Percentiles rank a stretch among this genome's conserved stretches.
Evolutionary conservation across 2,113 vertebrate species (phyloP).

Genomic region (Leucopsar rothschildi): DNA sequence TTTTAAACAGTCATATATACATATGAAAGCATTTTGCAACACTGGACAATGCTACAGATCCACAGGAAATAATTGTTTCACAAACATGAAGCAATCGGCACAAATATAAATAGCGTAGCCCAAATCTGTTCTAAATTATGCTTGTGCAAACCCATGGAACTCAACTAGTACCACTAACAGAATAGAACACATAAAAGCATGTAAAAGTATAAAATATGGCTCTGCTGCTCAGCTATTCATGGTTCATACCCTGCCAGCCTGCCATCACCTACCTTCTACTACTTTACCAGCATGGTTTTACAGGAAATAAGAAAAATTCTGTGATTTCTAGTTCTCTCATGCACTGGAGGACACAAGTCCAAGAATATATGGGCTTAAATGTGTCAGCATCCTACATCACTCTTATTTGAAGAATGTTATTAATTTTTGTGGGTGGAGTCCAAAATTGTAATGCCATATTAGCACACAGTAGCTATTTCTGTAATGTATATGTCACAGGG

Average conservation of each 20-base stretch:
- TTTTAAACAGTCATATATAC: slow-evolving; percentile 25
- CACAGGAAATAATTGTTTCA: slow-evolving; percentile 23
- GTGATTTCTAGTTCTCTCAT: neutral
- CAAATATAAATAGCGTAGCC: neutral
- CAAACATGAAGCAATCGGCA: slow-evolving; percentile 31
- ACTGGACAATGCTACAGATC: slow-evolving; percentile 30
- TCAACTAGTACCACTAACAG: neutral
- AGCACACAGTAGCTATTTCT: slow-evolving; percentile 9
- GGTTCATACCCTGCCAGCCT: neutral
- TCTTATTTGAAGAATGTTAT: neutral
- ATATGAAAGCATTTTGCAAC: slow-evolving; percentile 24
- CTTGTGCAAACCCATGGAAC: slow-evolving; percentile 2
- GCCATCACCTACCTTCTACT: neutral
- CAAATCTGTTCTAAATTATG: slow-evolving; percentile 44
- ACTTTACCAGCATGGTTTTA: neutral
- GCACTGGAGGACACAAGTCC: neutral
- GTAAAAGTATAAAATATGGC: neutral
- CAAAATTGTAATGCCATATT: slow-evolving; percentile 16
- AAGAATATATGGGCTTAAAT: slow-evolving; percentile 28
- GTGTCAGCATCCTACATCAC: slow-evolving; percentile 23
- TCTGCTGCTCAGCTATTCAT: neutral
- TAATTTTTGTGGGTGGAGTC: slow-evolving; percentile 37
- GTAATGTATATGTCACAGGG: neutral
- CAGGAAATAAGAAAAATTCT: neutral
- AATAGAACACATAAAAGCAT: neutral